Conservation (phyloP, 2,888 invertebrate species). For the Erebia aethiops region DNA sequence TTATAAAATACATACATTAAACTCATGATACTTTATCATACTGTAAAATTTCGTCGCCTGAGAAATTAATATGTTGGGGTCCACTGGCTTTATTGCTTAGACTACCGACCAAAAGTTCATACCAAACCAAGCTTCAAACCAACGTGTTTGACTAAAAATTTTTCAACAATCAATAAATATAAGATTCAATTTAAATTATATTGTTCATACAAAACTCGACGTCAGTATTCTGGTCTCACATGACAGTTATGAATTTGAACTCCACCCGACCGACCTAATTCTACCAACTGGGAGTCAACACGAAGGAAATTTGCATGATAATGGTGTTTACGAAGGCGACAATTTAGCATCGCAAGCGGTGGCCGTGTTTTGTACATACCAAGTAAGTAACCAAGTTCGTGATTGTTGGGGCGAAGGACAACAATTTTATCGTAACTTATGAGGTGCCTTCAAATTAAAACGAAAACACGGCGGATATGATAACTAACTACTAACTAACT, state of each 20-base stretch:
- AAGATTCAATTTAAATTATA: not conserved
- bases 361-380: conserved; percentile 27
- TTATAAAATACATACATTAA: too few species aligned
- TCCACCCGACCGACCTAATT: conserved; percentile 38
- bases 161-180: too few species aligned
- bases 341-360: conserved; percentile 51
- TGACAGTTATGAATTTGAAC: conserved; percentile 32
- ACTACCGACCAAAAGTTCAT: too few species aligned
- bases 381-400: conserved; percentile 18
- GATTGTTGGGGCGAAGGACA: not conserved
- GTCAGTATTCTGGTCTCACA: conserved; percentile 15
- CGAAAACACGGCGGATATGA: too few species aligned
- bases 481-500: too few species aligned
- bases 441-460: too few species aligned
- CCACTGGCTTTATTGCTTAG: too few species aligned
- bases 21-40: too few species aligned
- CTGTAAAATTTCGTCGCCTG: too few species aligned
- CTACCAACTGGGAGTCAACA: conserved; percentile 51
- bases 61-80: too few species aligned
- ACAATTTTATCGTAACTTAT: conserved; percentile 4
- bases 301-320: conserved; percentile 67
- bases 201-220: not conserved
- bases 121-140: too few species aligned
- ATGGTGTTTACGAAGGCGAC: conserved; percentile 59
- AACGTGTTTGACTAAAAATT: too few species aligned